Percentiles rank a stretch among this genome's conserved stretches.
Evolutionary conservation across 2,113 vertebrate species (phyloP).

Genomic region (Calypte anna): DNA sequence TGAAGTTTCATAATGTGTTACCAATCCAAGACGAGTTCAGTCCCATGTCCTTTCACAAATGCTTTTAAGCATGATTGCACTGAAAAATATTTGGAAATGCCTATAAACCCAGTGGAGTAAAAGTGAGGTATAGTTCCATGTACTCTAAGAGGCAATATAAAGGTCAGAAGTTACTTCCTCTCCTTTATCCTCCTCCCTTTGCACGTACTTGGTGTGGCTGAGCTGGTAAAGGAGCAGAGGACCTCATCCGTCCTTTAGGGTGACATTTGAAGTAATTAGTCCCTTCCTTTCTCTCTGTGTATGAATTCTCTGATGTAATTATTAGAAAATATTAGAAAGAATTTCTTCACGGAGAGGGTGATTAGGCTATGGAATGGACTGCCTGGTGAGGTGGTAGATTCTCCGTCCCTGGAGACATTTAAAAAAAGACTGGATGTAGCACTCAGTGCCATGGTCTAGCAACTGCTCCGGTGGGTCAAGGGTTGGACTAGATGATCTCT

Average conservation of each 20-base stretch:
- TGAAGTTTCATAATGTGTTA: neutral
- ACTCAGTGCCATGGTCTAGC: too few species aligned
- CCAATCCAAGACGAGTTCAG: neutral
- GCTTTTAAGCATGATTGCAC: neutral
- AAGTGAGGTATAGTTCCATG: neutral
- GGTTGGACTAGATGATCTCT: too few species aligned
- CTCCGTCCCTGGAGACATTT: too few species aligned
- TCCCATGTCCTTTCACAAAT: neutral
- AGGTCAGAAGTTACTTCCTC: neutral
- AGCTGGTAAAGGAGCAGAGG: neutral
- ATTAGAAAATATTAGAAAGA: too few species aligned
- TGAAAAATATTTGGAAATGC: neutral
- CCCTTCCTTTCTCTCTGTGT: neutral
- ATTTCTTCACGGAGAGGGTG: too few species aligned
- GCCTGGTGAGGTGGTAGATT: too few species aligned
- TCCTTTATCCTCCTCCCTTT: neutral
- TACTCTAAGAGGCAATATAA: neutral
- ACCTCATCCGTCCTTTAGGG: neutral
- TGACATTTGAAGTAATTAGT: neutral
- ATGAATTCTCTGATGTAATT: neutral
- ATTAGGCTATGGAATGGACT: too few species aligned
- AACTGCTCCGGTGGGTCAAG: too few species aligned
- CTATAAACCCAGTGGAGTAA: neutral
- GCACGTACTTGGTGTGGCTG: neutral
- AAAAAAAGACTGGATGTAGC: too few species aligned